These are phyloP conservation scores for Orientallactaga bullata DNA, from an alignment of 2,113 vertebrate species.

Conservation along the genomic window DNA sequence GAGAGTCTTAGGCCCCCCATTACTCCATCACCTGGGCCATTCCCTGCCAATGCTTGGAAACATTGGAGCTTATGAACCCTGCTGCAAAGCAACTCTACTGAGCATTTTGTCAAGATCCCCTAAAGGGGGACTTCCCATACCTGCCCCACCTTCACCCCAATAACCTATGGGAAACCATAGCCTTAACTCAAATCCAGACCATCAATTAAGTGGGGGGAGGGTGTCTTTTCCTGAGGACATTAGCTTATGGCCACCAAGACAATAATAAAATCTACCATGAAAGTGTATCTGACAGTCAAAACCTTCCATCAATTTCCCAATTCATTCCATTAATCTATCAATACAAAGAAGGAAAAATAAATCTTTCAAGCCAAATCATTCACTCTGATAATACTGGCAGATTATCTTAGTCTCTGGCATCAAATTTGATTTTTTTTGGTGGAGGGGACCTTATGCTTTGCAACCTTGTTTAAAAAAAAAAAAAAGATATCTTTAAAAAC, in stretches of 20 bases:
- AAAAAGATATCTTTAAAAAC: no score
- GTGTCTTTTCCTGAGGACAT: slow-evolving; percentile 15
- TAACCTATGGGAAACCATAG: background rate
- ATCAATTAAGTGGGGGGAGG: background rate
- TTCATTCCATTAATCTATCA: slow-evolving; percentile 20
- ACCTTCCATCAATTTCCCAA: slow-evolving; percentile 47
- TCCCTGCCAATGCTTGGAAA: background rate
- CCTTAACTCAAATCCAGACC: background rate
- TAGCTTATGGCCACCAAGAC: background rate
- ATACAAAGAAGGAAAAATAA: background rate
- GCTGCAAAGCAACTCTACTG: background rate
- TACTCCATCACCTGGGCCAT: no score
- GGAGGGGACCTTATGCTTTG: background rate
- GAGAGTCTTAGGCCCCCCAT: no score
- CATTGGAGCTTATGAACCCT: background rate
- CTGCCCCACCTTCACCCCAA: background rate
- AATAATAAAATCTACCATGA: slow-evolving; percentile 19
- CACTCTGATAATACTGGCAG: slow-evolving; percentile 35
- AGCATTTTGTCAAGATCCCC: background rate
- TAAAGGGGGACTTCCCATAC: background rate
- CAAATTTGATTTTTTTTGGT: slow-evolving; percentile 15
- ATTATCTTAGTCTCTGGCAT: slow-evolving; percentile 25
- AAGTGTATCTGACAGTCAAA: slow-evolving; percentile 55
- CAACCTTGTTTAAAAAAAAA: background rate
- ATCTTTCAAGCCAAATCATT: slow-evolving; percentile 52